Evolutionary conservation across 92 coral and sea anemone species (phyloP).

Genomic region (Umimayanthus kanabou): DNA sequence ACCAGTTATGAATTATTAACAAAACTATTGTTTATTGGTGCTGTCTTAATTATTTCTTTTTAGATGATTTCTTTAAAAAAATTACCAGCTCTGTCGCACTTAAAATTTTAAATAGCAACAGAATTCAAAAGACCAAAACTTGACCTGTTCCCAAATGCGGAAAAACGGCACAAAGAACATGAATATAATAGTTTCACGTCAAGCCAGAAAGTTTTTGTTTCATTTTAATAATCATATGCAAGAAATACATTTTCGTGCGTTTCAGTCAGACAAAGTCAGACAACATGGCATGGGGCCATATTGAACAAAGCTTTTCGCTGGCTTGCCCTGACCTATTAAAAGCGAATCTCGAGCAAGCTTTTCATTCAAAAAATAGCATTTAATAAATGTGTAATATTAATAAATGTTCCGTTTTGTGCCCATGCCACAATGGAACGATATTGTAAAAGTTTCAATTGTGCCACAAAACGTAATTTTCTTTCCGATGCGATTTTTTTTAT

Average conservation of each 20-base stretch:
- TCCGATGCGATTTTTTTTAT: not conserved
- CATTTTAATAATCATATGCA: conserved; percentile 16
- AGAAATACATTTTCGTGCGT: conserved; percentile 34
- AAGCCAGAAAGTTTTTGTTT: not conserved
- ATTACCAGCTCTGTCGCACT: conserved; percentile 1
- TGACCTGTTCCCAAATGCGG: not conserved
- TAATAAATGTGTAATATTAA: not conserved
- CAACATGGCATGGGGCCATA: conserved; percentile 39
- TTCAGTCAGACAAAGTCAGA: conserved; percentile 15
- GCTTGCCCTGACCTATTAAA: conserved; percentile 23
- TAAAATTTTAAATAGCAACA: not conserved
- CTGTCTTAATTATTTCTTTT: conserved; percentile 36
- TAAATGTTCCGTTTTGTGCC: not conserved
- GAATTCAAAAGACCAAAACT: not conserved
- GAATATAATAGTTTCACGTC: not conserved
- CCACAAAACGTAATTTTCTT: not conserved
- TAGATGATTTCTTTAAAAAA: conserved; percentile 9
- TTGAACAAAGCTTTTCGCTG: conserved; percentile 24
- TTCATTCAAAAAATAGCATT: conserved; percentile 18
- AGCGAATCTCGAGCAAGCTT: conserved; percentile 7
- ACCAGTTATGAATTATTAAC: conserved; percentile 31
- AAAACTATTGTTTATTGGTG: conserved; percentile 36
- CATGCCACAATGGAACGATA: not conserved
- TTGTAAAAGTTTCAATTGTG: not conserved
- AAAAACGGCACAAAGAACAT: not conserved